Percentiles rank a stretch among this genome's conserved stretches.
These are phyloP conservation scores for Alces alces DNA, from an alignment of 2,113 vertebrate species.

Conservation along the genomic window DNA sequence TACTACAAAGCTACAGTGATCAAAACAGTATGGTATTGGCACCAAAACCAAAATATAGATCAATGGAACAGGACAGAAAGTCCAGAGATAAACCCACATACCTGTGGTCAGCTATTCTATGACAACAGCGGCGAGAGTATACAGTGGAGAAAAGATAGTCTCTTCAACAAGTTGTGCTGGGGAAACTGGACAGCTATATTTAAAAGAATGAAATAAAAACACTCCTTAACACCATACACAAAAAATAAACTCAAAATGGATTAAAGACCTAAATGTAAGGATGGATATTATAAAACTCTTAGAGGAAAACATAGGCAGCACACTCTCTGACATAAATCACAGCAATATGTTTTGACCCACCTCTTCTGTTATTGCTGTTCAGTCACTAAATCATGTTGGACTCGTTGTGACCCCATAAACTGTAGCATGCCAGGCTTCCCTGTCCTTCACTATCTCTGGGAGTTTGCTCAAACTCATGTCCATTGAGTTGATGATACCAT, in stretches of 20 bases:
- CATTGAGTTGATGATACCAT: neutral
- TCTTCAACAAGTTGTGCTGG: neutral
- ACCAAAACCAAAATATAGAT: neutral
- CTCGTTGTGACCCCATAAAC: neutral
- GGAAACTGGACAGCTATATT: neutral
- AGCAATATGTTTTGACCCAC: neutral
- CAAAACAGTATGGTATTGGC: neutral
- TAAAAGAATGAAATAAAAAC: neutral
- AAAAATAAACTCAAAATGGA: neutral
- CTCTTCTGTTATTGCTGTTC: neutral
- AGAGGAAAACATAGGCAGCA: neutral
- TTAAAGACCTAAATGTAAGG: neutral
- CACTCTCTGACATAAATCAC: neutral
- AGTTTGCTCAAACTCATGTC: neutral
- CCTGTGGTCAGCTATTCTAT: neutral
- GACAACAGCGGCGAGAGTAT: neutral
- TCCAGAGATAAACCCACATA: neutral
- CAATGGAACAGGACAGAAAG: neutral
- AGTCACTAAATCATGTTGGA: neutral
- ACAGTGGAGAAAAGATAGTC: neutral
- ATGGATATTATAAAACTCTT: neutral
- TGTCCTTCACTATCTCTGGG: neutral
- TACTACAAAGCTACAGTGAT: neutral
- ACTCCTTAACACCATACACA: neutral
- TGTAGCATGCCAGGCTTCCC: neutral